Evolutionary conservation across 2,888 invertebrate species (phyloP).

Genomic region (Idaea dimidiata): DNA sequence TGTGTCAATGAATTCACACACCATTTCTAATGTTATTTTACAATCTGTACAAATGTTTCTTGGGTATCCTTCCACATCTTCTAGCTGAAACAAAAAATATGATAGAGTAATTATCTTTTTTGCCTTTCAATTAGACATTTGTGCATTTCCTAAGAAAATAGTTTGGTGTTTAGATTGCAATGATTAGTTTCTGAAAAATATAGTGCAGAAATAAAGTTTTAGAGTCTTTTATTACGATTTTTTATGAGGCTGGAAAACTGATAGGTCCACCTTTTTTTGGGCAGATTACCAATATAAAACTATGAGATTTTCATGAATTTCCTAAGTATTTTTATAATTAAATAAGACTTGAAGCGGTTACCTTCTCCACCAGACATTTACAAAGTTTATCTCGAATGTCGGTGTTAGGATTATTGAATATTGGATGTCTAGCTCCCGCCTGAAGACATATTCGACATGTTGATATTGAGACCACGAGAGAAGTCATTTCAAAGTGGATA

Average conservation of each 20-base stretch:
- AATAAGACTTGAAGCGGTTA: background rate
- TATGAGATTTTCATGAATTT: too few species aligned
- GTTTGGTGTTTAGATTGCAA: too few species aligned
- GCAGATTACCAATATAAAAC: too few species aligned
- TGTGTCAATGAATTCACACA: background rate
- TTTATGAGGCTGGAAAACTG: too few species aligned
- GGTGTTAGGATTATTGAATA: background rate
- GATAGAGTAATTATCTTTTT: too few species aligned
- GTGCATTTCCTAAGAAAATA: too few species aligned
- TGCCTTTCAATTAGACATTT: too few species aligned
- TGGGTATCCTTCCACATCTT: background rate
- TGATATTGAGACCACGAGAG: constrained; percentile 13
- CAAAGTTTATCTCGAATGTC: background rate
- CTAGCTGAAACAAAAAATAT: background rate
- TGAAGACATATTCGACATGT: background rate
- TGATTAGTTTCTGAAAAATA: background rate
- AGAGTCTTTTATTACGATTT: too few species aligned
- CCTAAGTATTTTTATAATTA: too few species aligned
- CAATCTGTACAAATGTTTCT: background rate
- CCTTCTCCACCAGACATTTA: background rate
- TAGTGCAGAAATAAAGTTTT: too few species aligned
- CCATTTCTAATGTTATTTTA: background rate
- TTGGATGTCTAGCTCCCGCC: background rate
- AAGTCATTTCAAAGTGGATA: background rate
- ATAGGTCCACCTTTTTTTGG: too few species aligned